phyloP scores from a whole-genome alignment of 2,888 invertebrate species.

The Caenorhabditis sp. region DNA sequence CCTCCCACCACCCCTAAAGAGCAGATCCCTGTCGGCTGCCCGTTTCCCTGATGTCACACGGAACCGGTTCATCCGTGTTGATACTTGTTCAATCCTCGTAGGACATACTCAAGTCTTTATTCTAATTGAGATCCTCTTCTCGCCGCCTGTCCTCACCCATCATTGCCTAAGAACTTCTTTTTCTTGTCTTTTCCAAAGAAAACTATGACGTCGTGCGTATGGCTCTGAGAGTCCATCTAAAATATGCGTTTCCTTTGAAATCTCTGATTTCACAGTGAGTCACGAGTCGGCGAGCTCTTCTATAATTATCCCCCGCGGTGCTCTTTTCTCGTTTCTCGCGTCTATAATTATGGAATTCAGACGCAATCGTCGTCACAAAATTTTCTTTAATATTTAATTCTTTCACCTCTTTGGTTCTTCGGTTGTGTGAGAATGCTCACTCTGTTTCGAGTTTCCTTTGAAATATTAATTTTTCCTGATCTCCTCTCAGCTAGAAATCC shows the following conservation, averaged over 20 bases:
- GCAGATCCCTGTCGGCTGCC: not conserved
- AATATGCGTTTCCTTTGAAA: slow-evolving; percentile 21
- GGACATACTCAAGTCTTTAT: slow-evolving; percentile 9
- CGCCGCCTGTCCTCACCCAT: not conserved
- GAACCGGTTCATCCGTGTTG: slow-evolving; percentile 11
- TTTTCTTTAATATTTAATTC: slow-evolving; percentile 16
- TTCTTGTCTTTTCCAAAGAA: not conserved
- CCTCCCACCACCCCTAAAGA: not conserved
- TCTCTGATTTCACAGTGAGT: slow-evolving; percentile 21
- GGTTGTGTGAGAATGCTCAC: not conserved
- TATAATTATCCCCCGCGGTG: slow-evolving; percentile 14
- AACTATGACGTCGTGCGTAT: slow-evolving; percentile 1
- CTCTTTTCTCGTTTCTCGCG: not conserved
- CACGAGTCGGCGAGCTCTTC: slow-evolving; percentile 10
- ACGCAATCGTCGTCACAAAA: slow-evolving; percentile 8
- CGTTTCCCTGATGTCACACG: not conserved
- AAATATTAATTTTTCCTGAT: not conserved
- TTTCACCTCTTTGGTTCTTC: not conserved
- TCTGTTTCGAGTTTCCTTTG: not conserved
- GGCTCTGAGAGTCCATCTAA: not conserved
- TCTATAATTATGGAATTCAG: slow-evolving; percentile 14
- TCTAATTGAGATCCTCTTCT: slow-evolving; percentile 11
- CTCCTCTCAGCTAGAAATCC: no score
- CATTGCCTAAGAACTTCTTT: not conserved
- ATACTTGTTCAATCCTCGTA: slow-evolving; percentile 13